Evolutionary conservation across 2,113 vertebrate genomes (phyloP).

Genomic region (Budorcas taxicolor): DNA sequence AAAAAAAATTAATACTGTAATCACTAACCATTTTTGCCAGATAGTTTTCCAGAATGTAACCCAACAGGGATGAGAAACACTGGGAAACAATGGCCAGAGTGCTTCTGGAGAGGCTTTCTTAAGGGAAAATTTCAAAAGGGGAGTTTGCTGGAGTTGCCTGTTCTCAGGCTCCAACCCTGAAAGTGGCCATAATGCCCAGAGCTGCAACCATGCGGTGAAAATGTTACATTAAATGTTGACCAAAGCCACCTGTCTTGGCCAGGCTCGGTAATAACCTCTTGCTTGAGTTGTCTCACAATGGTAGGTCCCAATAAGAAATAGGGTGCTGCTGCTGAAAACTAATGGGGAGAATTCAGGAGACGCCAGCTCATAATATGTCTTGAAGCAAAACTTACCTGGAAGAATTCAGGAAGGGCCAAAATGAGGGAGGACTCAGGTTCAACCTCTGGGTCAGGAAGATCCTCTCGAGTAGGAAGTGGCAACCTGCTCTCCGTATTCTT

Average conservation of each 20-base stretch:
- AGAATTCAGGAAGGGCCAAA: neutral
- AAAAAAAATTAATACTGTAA: neutral
- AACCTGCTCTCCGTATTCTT: neutral
- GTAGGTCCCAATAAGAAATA: neutral
- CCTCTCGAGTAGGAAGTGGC: neutral
- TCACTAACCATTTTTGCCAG: neutral
- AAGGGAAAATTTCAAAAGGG: neutral
- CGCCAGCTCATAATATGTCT: neutral
- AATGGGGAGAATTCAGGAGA: neutral
- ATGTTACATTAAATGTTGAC: neutral
- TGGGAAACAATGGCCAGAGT: neutral
- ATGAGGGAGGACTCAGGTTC: neutral
- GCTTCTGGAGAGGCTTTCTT: neutral
- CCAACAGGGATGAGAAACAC: neutral
- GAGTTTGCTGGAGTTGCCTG: neutral
- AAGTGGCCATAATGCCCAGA: neutral
- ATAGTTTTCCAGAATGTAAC: neutral
- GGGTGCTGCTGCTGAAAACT: neutral
- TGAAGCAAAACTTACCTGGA: neutral
- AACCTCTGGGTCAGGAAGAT: neutral
- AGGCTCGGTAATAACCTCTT: neutral
- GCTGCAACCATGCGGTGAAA: neutral
- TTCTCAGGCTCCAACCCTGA: neutral
- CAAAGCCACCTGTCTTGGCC: neutral
- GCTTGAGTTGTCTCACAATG: neutral